A percentile compares a stretch with the other conserved stretches of the same genome.
Conservation (phyloP, 1,140 invertebrate species). For the Trichonephila clavata region DNA sequence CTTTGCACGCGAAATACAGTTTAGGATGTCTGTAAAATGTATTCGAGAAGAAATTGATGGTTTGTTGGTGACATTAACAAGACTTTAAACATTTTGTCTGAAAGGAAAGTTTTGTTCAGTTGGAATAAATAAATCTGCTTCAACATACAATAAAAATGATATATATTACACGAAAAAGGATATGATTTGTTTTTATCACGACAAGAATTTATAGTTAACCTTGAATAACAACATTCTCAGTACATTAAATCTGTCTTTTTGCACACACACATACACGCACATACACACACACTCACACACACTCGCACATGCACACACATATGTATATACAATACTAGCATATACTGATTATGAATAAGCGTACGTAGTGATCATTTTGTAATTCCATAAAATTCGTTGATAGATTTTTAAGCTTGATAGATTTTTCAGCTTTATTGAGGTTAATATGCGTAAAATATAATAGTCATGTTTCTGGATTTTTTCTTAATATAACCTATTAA, state of each 20-base stretch:
- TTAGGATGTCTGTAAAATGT: constrained; percentile 38
- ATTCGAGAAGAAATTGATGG: constrained; percentile 15
- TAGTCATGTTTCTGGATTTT: no score
- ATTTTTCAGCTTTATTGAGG: no score
- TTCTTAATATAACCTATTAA: no score
- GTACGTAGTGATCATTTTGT: no score
- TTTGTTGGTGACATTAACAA: background rate
- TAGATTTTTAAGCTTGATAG: no score
- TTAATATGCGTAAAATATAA: no score
- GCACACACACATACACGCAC: background rate
- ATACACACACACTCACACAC: no score
- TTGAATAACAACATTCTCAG: background rate
- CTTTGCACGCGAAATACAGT: constrained; percentile 53
- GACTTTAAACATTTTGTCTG: background rate
- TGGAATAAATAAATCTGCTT: background rate
- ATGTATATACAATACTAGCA: no score
- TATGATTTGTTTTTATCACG: background rate
- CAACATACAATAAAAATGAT: no score
- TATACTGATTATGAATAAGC: no score
- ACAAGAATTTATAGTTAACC: background rate
- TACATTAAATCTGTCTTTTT: background rate
- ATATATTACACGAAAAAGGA: background rate
- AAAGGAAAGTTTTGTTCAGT: background rate
- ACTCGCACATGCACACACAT: no score
- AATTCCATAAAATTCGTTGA: no score